phyloP scores from a whole-genome alignment of 1,140 invertebrate genomes.

The Drosophila ogumai region DNA sequence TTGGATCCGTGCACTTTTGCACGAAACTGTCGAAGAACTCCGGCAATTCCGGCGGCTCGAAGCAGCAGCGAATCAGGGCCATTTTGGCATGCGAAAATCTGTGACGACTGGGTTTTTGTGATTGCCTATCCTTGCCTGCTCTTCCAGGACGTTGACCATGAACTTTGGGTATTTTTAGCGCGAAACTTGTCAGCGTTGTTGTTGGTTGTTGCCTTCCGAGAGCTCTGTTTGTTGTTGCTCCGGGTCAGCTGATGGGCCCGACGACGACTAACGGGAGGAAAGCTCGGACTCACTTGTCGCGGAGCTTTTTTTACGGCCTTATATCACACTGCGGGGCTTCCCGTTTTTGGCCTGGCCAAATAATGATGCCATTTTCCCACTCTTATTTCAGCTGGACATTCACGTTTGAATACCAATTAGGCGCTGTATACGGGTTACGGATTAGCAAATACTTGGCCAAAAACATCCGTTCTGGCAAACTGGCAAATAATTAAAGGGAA shows the following conservation, averaged over 20 bases:
- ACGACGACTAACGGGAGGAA: constrained; percentile 47
- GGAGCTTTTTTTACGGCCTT: constrained; percentile 54
- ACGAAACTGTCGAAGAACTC: constrained; percentile 90
- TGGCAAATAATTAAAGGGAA: not conserved
- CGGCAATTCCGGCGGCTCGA: constrained; percentile 89
- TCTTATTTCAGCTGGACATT: constrained; percentile 22
- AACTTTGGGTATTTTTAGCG: constrained; percentile 62
- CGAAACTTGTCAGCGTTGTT: constrained; percentile 13
- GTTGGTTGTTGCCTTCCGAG: not conserved
- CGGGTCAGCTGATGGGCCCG: constrained; percentile 60
- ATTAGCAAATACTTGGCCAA: not conserved
- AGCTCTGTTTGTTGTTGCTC: constrained; percentile 31
- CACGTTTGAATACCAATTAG: constrained; percentile 35
- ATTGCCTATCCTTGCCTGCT: constrained; percentile 2
- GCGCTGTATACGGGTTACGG: not conserved
- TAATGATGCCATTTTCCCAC: constrained; percentile 44
- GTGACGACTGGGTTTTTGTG: not conserved
- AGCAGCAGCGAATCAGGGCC: constrained; percentile 91
- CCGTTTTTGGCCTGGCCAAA: constrained; percentile 31
- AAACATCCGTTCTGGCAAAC: constrained; percentile 3
- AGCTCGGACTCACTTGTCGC: constrained; percentile 44
- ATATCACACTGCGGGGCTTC: constrained; percentile 46
- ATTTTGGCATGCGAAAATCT: constrained; percentile 84
- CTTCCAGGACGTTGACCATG: constrained; percentile 50
- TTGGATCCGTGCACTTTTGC: constrained; percentile 92